Evolutionary conservation across 2,113 vertebrate genomes (phyloP).

Genomic region (Phylloscopus trochiloides): DNA sequence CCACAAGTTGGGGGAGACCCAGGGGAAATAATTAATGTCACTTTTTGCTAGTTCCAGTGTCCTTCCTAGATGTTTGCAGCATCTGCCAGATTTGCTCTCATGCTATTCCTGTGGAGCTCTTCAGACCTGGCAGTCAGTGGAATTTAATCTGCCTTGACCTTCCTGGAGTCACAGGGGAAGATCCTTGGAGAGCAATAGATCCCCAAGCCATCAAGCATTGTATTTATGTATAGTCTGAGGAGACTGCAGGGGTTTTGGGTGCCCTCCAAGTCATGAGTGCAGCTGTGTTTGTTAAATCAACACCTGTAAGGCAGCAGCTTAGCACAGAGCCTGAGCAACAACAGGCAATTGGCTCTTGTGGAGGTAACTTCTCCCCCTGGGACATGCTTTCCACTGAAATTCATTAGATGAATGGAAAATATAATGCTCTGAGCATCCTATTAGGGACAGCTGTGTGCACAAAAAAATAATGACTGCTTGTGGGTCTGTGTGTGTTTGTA

Average conservation of each 20-base stretch:
- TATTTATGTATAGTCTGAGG: neutral
- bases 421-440: neutral
- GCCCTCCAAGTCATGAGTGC: neutral
- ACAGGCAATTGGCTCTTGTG: neutral
- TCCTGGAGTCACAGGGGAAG: neutral
- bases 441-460: slow-evolving; percentile 14
- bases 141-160: neutral
- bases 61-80: neutral
- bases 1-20: neutral
- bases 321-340: neutral
- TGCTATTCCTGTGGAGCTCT: neutral
- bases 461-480: neutral
- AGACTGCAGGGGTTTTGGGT: neutral
- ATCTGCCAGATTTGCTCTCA: neutral
- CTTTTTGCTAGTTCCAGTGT: neutral
- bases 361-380: neutral
- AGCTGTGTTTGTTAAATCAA: slow-evolving; percentile 46
- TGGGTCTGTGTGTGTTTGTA: neutral
- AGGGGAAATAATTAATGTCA: neutral
- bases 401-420: slow-evolving; percentile 14
- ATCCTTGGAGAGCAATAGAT: neutral
- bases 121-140: neutral
- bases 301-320: slow-evolving; percentile 1
- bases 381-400: neutral
- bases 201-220: neutral